Base-by-base conservation (phyloP, 2,113 vertebrate genomes). In the Muscicapa adusta region DNA sequence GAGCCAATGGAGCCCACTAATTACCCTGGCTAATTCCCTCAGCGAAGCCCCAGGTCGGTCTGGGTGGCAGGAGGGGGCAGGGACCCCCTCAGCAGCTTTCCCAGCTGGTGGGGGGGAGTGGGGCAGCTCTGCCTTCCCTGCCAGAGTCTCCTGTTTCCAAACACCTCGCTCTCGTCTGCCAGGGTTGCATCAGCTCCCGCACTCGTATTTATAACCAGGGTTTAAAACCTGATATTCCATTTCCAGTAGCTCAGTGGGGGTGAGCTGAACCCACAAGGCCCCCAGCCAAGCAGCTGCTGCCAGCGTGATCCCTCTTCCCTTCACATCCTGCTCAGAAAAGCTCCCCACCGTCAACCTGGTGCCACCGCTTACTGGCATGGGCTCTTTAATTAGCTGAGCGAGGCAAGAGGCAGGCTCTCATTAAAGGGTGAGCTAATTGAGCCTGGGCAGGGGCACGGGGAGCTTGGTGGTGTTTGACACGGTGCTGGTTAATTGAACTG, bases 261-360 rank as follows among this genome's bases (percentile, higher is more conserved):
- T 67, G 91, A 95, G 94, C 42, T 95, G 87, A 94, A 94, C 6
- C 66, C 72, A 43, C 94, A 78, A 94, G 97, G 96, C 94, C 91
- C 89, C 90, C 60, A 24, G 96, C 97, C 97, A 97, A 97, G 96
- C 97, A 97, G 97, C 97, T 97, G 97, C 96, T 96, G 96, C 95
- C 93, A 91, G 88, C n/a, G 3, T 97, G 97, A 97, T 97, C 96
- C 91, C 89, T 92, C 89, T 95, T 88, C 78, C 88, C 94, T 88
- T 92, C 86, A 95, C 96, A 96, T 97, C 95, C 96, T 96, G 96
- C 93, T 96, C 96, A 85, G 96, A 96, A 97, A 97, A 97, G 94
- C 94, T 96, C 83, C 86, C 77, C 72, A 96, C 96, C 50, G 71
- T 68, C 97, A 96, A 76, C 91, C 90, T 80, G 96, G 97, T 97